Evolutionary conservation across 2,113 vertebrate species (phyloP).

Genomic region (Fulmarus glacialis): DNA sequence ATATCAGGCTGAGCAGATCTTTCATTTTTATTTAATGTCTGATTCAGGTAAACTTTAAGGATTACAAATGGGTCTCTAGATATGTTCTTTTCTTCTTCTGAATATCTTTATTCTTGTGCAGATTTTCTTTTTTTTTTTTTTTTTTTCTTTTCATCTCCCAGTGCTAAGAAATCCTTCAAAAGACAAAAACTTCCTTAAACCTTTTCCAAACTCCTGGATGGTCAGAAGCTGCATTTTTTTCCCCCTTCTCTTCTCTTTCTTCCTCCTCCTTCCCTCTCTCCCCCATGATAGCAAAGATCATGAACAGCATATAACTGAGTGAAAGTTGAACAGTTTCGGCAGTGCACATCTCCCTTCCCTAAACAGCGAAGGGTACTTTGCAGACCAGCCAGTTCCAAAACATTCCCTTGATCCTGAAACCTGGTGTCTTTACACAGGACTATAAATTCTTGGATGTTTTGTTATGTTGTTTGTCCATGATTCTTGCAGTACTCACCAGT

Average conservation of each 20-base stretch:
- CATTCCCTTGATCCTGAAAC: neutral
- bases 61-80: neutral
- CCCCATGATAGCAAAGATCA: neutral
- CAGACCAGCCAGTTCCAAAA: too few species aligned
- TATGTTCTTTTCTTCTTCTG: neutral
- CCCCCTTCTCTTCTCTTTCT: neutral
- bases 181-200: neutral
- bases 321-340: neutral
- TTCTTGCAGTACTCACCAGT: neutral
- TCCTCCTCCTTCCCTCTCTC: neutral
- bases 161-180: neutral
- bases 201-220: neutral
- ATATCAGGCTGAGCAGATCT: neutral
- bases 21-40: neutral
- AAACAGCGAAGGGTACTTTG: fast-evolving
- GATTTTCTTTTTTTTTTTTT: neutral
- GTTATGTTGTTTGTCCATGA: neutral
- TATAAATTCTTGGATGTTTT: neutral
- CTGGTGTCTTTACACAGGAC: neutral
- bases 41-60: neutral
- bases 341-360: neutral
- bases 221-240: neutral
- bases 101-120: neutral
- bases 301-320: fast-evolving
- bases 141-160: neutral